Evolutionary conservation across 2,113 vertebrate genomes (phyloP), one percentile per base, ranked within the genome.

Genomic region (Campylorhamphus procurvoides): DNA sequence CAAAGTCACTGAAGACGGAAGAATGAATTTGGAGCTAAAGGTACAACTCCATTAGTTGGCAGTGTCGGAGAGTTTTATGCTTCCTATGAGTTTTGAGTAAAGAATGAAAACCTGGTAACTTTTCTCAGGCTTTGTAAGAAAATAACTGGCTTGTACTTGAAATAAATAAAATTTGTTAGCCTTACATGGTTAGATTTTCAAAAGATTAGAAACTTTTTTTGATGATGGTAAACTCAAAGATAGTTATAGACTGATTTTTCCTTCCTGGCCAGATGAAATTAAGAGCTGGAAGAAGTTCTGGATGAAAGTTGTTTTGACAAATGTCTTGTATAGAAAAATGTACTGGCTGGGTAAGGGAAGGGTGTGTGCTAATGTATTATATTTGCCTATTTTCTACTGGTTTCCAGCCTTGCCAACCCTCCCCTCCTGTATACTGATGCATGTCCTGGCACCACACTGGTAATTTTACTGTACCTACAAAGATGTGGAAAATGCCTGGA

Each of bases 241-340:
- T 20, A 89, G 9, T 9, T 72, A 60, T n/a, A 28, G 31, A 50
- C 19, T 66, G 44, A 72, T 59, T 81, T 79, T 87, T 58, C 9
- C 28, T 58, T 47, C 40, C 84, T 25, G 59, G 35, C 3, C n/a
- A 84, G 22, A 63, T 22, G 12, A 73, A 97, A 69, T 49, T 44
- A 91, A 84, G 39, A 75, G 40, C 27, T 64, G 31, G 37, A 82
- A 33, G 28, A 90, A 84, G 37, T 37, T 37, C 37, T 37, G 37
- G 37, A 37, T 37, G 58, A 89, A 87, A 89, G 25, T 52, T 52
- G 50, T 52, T 49, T 24, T 74, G 71, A 79, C 13, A 39, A 78
- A 49, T 50, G 17, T 17, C 37, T 60, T 40, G 27, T 67, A 59
- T 6, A 82, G 20, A 49, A 33, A 0, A 0, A 33, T 23, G 2